phyloP scores from a whole-genome alignment of 2,113 vertebrate species.

The Leptobrachium ailaonicum region DNA sequence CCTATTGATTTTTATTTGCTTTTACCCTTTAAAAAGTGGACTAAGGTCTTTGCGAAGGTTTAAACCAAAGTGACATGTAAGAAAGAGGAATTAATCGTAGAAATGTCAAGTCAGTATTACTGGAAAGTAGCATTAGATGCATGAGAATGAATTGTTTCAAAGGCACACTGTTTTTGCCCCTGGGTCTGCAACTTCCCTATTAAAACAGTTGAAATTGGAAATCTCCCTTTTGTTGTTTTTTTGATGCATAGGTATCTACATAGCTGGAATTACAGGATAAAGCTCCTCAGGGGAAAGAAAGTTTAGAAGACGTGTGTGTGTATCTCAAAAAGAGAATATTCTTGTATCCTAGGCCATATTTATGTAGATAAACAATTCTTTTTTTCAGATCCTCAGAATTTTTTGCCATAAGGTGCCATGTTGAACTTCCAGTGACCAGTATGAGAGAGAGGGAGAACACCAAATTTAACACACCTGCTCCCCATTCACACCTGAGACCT shows the following conservation, averaged over 20 bases:
- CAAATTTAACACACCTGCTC: too few species aligned
- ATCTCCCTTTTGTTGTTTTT: neutral
- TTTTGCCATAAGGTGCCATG: too few species aligned
- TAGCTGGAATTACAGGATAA: too few species aligned
- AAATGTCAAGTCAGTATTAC: neutral
- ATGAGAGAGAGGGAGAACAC: too few species aligned
- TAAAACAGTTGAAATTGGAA: neutral
- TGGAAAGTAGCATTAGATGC: neutral
- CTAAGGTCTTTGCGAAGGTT: neutral
- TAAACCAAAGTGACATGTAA: conserved; percentile 6
- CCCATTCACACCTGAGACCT: too few species aligned
- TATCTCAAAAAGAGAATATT: too few species aligned
- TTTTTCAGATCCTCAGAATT: too few species aligned
- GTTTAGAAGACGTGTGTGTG: too few species aligned
- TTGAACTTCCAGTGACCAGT: too few species aligned
- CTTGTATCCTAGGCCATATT: too few species aligned
- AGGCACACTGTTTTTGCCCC: neutral
- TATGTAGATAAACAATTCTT: too few species aligned
- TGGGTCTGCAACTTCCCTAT: neutral
- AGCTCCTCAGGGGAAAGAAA: too few species aligned
- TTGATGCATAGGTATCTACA: neutral
- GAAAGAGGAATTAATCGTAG: neutral
- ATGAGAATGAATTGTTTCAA: neutral
- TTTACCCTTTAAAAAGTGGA: conserved; percentile 18
- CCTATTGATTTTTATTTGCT: conserved; percentile 26